Conservation (phyloP, 2,888 invertebrate genomes). For the Epinotia demarniana region DNA sequence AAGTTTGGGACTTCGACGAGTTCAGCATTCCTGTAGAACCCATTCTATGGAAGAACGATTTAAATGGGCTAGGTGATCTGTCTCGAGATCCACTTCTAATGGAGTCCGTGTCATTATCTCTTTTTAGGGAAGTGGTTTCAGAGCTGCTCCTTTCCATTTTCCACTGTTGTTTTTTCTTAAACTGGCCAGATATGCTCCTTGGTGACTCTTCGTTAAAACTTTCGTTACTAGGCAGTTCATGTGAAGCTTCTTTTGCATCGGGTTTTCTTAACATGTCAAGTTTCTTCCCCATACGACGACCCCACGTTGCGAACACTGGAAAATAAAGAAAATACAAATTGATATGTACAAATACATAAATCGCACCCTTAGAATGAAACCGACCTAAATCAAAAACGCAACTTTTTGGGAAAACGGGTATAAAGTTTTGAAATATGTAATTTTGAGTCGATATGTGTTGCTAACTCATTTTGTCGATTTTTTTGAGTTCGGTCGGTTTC, state of each 20-base stretch:
- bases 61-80: slow-evolving; percentile 87
- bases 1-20: slow-evolving; percentile 80
- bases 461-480: too few species aligned
- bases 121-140: slow-evolving; percentile 76
- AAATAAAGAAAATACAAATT: slow-evolving; percentile 49
- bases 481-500: too few species aligned
- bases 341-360: not conserved
- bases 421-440: too few species aligned
- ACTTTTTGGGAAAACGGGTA: too few species aligned
- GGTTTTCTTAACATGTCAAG: slow-evolving; percentile 89
- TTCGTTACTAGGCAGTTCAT: slow-evolving; percentile 65
- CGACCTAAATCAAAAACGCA: too few species aligned
- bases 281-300: slow-evolving; percentile 91
- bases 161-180: slow-evolving; percentile 84
- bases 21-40: slow-evolving; percentile 91
- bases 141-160: slow-evolving; percentile 84
- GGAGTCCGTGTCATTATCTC: slow-evolving; percentile 78
- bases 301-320: slow-evolving; percentile 89
- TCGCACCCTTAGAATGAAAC: too few species aligned
- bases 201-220: slow-evolving; percentile 67
- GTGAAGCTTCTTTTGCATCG: slow-evolving; percentile 85
- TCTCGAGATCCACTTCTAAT: slow-evolving; percentile 80
- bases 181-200: slow-evolving; percentile 71
- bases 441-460: too few species aligned
- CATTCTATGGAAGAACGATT: slow-evolving; percentile 90